phyloP scores from a whole-genome alignment of 2,888 invertebrate species.

The Polietes domitor region DNA sequence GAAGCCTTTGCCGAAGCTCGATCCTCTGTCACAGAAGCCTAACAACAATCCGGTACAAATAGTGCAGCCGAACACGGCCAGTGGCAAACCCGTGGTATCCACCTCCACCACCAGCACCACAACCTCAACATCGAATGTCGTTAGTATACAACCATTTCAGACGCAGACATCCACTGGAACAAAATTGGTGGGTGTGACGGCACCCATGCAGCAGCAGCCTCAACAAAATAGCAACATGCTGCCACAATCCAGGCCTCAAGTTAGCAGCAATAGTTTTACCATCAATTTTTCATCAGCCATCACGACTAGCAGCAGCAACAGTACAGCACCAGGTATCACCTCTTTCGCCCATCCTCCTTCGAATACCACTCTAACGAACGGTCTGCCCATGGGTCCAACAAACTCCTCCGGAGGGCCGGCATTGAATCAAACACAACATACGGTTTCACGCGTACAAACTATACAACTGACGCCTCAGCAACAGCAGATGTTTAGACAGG shows the following conservation, averaged over 20 bases:
- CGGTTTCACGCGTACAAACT: conserved; percentile 85
- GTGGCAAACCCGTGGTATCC: conserved; percentile 76
- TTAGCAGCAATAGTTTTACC: conserved; percentile 83
- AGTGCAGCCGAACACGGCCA: conserved; percentile 79
- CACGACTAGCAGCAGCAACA: conserved; percentile 42
- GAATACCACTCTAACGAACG: conserved; percentile 59
- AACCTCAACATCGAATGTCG: conserved; percentile 72
- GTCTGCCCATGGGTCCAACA: conserved; percentile 66
- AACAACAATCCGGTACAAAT: conserved; percentile 80
- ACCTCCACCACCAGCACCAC: conserved; percentile 69
- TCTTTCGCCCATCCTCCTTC: conserved; percentile 66
- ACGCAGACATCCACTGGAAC: conserved; percentile 78
- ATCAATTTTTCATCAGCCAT: conserved; percentile 49
- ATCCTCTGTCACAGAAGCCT: conserved; percentile 78
- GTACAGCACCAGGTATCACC: conserved; percentile 42
- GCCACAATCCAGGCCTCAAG: conserved; percentile 79
- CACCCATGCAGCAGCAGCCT: conserved; percentile 79
- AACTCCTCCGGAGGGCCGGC: conserved; percentile 64
- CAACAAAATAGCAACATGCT: conserved; percentile 70
- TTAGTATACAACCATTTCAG: conserved; percentile 78
- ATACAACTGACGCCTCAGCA: conserved; percentile 89
- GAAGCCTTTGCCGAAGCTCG: conserved; percentile 80
- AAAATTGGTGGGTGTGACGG: conserved; percentile 79
- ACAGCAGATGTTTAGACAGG: conserved; percentile 85
- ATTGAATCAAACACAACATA: conserved; percentile 74